A percentile compares a stretch with the other conserved stretches of the same genome.
Evolutionary conservation across 2,888 invertebrate genomes (phyloP).

Genomic region (Cecidostiba fungosa): DNA sequence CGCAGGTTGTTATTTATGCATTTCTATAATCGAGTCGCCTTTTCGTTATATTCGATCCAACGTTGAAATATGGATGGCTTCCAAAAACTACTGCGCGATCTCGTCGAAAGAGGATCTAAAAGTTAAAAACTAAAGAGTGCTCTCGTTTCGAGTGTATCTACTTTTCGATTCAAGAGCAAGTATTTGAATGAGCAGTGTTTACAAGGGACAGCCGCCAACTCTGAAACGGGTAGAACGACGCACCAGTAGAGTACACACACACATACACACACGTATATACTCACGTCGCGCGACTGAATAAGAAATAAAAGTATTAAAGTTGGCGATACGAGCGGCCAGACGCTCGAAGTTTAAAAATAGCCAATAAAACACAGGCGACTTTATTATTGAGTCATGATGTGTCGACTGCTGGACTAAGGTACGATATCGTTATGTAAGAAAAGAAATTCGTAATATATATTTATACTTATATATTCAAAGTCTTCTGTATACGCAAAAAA

Average conservation of each 20-base stretch:
- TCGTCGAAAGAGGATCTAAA: conserved; percentile 3
- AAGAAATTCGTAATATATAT: not conserved
- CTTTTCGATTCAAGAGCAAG: not conserved
- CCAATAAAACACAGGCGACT: conserved; percentile 27
- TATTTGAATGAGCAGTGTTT: not conserved
- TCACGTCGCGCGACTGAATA: not conserved
- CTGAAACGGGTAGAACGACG: not conserved
- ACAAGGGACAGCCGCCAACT: conserved; percentile 31
- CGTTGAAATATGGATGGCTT: too few relatives aligned
- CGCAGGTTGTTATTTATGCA: too few relatives aligned
- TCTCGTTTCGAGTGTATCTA: conserved; percentile 9
- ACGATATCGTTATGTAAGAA: not conserved
- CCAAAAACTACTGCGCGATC: not conserved
- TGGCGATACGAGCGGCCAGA: not conserved
- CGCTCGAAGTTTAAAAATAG: not conserved
- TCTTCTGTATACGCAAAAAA: not conserved
- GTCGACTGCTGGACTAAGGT: not conserved
- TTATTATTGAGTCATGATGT: not conserved
- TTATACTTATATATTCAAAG: not conserved
- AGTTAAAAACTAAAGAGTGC: not conserved
- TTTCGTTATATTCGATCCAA: too few relatives aligned
- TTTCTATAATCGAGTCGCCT: too few relatives aligned
- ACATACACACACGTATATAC: not conserved
- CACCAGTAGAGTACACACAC: not conserved
- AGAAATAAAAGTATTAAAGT: conserved; percentile 35